A percentile compares a stretch with the other conserved stretches of the same genome.
These are phyloP conservation scores for Acanthococcus lagerstroemiae DNA, from an alignment of 2,888 invertebrate species.

Conservation along the genomic window DNA sequence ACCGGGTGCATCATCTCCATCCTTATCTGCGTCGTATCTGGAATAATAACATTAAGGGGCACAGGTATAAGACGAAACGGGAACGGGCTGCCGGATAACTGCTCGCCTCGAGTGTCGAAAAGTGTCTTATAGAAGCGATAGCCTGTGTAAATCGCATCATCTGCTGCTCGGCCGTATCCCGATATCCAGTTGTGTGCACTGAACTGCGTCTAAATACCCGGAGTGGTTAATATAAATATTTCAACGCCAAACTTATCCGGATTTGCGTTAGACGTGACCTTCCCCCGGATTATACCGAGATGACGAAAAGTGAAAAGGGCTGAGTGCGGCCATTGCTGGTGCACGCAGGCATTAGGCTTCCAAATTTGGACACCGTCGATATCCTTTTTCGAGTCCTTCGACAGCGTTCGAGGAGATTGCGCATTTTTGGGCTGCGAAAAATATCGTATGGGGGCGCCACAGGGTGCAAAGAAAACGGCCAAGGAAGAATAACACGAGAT, in stretches of 20 bases:
- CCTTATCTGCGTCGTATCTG: conserved; percentile 18
- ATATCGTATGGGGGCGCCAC: no score
- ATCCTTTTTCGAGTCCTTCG: no score
- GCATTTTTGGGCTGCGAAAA: no score
- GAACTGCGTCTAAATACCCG: not conserved
- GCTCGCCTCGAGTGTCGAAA: conserved; percentile 7
- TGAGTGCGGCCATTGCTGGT: no score
- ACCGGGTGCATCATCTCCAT: conserved; percentile 22
- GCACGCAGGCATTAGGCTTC: no score
- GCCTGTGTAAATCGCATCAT: conserved; percentile 28
- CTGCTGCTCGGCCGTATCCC: conserved; percentile 2
- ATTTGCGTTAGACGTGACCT: not conserved
- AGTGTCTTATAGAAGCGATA: conserved; percentile 30
- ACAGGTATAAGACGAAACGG: conserved; percentile 9
- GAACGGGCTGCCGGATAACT: no score
- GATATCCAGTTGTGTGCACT: conserved; percentile 8
- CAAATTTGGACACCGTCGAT: no score
- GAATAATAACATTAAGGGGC: conserved; percentile 5
- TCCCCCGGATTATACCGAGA: no score
- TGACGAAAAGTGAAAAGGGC: no score
- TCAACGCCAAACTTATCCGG: not conserved
- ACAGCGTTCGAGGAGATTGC: no score
- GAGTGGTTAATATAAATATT: not conserved
- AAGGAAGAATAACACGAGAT: no score
- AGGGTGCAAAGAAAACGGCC: no score